A percentile compares a stretch with the other conserved stretches of the same genome.
phyloP scores from a whole-genome alignment of 2,113 vertebrate species.

The Rhinichthys klamathensis region DNA sequence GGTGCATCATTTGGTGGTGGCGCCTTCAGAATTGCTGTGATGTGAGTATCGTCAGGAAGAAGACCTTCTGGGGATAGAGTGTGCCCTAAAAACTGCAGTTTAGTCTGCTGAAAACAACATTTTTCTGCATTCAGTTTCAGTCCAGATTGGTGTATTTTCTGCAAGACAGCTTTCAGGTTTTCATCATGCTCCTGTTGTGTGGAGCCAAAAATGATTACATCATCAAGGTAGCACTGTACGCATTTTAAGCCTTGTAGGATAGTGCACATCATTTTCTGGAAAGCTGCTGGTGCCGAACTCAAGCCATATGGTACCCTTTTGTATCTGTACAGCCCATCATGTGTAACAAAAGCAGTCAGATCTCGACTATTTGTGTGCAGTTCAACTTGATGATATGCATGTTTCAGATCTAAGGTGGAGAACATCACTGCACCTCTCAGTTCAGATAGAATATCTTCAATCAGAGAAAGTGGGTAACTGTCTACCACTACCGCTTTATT shows the following conservation, averaged over 20 bases:
- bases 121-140: not conserved
- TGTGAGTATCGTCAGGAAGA: not conserved
- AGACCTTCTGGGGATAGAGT: not conserved
- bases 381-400: not conserved
- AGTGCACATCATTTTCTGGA: not conserved
- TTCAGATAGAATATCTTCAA: not conserved
- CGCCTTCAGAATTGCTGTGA: not conserved
- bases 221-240: conserved; percentile 5
- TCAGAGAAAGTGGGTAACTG: not conserved
- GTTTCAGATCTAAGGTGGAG: not conserved
- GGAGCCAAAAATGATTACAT: not conserved
- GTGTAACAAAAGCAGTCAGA: not conserved
- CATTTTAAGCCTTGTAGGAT: not conserved
- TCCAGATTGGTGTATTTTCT: not conserved
- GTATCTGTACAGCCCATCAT: not conserved
- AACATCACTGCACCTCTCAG: not conserved
- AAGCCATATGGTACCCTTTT: not conserved
- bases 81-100: not conserved
- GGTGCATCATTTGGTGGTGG: not conserved
- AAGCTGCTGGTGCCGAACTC: not conserved
- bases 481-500: not conserved
- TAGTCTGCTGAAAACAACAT: not conserved
- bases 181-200: not conserved
- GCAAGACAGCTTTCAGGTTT: not conserved
- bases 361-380: not conserved